A percentile compares a stretch with the other conserved stretches of the same genome.
Conservation (phyloP, 2,888 invertebrate genomes). For the Alsophila aescularia region DNA sequence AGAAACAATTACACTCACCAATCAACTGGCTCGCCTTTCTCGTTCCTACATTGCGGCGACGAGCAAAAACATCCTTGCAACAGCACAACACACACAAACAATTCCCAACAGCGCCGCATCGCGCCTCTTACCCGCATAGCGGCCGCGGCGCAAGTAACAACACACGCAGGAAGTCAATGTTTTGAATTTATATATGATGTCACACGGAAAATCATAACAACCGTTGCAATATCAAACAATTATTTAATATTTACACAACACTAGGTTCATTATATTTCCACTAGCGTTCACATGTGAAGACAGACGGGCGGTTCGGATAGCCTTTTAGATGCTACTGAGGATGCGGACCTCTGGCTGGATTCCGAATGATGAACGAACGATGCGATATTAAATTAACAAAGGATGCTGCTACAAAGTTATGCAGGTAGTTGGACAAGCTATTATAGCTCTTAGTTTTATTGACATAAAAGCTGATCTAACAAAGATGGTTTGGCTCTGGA, state of each 20-base stretch:
- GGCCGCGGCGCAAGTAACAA: conserved; percentile 54
- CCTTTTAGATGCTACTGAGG: too few relatives aligned
- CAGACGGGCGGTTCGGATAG: too few relatives aligned
- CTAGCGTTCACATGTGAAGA: background rate
- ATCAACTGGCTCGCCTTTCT: conserved; percentile 87
- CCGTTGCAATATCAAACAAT: conserved; percentile 62
- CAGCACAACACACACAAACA: conserved; percentile 53
- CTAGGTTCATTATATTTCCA: conserved; percentile 55
- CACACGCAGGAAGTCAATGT: conserved; percentile 62
- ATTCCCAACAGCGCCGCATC: conserved; percentile 45
- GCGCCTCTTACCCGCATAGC: conserved; percentile 54
- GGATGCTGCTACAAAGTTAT: conserved; percentile 35
- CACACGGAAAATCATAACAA: conserved; percentile 55
- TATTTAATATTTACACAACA: conserved; percentile 62
- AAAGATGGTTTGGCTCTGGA: conserved; percentile 19
- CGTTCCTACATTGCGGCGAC: conserved; percentile 83
- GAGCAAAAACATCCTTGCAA: conserved; percentile 52
- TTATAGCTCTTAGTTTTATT: conserved; percentile 30
- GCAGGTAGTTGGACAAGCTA: background rate
- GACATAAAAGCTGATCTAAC: conserved; percentile 32
- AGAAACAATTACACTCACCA: conserved; percentile 83
- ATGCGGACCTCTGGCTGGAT: too few relatives aligned
- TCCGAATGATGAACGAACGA: too few relatives aligned
- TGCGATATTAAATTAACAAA: conserved; percentile 37
- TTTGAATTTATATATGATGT: conserved; percentile 59